Evolutionary conservation across 2,797 vertebrate species (phyloP), one percentile per base, ranked within the genome.

Genomic region (Melanotaenia parkinsoni): DNA sequence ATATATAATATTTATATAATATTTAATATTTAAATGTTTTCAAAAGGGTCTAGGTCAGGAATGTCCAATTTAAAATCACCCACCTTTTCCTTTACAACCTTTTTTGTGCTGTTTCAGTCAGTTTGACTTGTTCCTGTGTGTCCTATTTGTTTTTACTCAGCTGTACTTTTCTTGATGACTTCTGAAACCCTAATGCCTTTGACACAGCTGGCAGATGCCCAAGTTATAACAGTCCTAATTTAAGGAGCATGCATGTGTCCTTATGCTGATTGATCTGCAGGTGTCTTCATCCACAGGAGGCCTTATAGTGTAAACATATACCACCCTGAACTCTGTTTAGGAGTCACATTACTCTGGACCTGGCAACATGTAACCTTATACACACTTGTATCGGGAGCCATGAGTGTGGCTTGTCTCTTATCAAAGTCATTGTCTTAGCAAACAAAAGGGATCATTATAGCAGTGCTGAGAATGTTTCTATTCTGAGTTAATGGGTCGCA

Each of bases 381-480:
- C 86, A 58, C 73, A 85, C 79, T 86, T 86, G 86, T 85, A 85
- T 88, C 80, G 79, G 86, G 84, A 86, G 86, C 82, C 81, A 86
- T 62, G 60, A 81, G 83, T 53, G 57, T 53, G 3, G 71, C 74
- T 80, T 70, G 83, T 90, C 89, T 91, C 85, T 83, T 91, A 91
- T 94, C 88, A 84, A 68, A 88, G 77, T 86, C 87, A 87, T 93
- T 94, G 93, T 95, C 91, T 91, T 80, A 58, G 84, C 83, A 90
- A 93, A 93, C 93, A 93, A 90, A 93, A 69, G 70, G 86, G 89
- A 94, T 94, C 90, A 83, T 92, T 90, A 88, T 91, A 89, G 83
- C 35, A 33, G 76, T 66, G 69, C 83, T 80, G 76, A 88, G 87
- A 89, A 83, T 87, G 83, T 87, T 92, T 92, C 93, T 94, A 94